Conservation (phyloP, 2,888 invertebrate genomes). For the Watsonalla cultraria region DNA sequence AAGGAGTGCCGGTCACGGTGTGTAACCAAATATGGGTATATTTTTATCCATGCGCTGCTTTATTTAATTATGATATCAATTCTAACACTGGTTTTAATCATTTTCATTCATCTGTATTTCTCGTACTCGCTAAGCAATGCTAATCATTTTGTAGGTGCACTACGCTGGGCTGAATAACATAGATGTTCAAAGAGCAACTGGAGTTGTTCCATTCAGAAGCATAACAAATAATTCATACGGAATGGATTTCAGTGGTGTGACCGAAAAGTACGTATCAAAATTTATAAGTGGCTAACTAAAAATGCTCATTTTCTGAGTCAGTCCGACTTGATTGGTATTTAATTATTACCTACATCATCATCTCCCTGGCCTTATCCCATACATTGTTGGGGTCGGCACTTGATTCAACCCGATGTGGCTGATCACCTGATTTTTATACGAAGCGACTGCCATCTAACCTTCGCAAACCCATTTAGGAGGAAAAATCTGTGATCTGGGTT, state of each 20-base stretch:
- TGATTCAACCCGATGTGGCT: too few relatives aligned
- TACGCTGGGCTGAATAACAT: slow-evolving; percentile 31
- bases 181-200: slow-evolving; percentile 38
- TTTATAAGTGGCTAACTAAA: not conserved
- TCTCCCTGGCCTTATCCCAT: too few relatives aligned
- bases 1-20: slow-evolving; percentile 9
- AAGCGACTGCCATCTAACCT: too few relatives aligned
- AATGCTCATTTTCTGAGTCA: not conserved
- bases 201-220: slow-evolving; percentile 14
- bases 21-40: slow-evolving; percentile 5
- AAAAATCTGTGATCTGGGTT: too few relatives aligned
- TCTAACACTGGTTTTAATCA: too few relatives aligned
- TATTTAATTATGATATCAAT: too few relatives aligned
- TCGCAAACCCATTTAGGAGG: too few relatives aligned
- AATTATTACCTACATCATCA: too few relatives aligned
- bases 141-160: slow-evolving; percentile 28
- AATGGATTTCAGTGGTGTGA: slow-evolving; percentile 58
- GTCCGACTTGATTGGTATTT: too few relatives aligned
- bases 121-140: not conserved
- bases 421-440: too few relatives aligned
- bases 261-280: slow-evolving; percentile 28
- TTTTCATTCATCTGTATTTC: not conserved
- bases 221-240: slow-evolving; percentile 24
- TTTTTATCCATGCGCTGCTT: not conserved
- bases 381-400: too few relatives aligned